Evolutionary conservation across 2,797 vertebrate genomes (phyloP).

Genomic region (Chaetodon trifasciatus): DNA sequence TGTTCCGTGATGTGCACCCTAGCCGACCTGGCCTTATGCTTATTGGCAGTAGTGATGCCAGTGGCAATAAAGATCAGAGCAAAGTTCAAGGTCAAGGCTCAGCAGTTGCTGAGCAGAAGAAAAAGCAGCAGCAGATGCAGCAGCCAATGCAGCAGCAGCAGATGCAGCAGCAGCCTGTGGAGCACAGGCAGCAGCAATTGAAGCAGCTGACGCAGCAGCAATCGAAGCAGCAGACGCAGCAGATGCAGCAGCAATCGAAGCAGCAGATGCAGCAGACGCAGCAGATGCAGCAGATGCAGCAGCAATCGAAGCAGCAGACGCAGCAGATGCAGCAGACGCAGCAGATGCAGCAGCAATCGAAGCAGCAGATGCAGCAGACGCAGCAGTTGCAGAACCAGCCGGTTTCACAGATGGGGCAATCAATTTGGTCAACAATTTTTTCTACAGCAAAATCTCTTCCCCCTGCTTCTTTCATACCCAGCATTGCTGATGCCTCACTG

Average conservation of each 20-base stretch:
- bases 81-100: conserved; percentile 20
- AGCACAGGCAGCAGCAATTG: no score
- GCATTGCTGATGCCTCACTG: background rate
- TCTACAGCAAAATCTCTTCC: background rate
- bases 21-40: conserved; percentile 61
- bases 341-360: no score
- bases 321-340: no score
- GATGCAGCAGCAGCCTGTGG: background rate
- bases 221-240: no score
- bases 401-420: fast-evolving
- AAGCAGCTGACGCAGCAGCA: no score
- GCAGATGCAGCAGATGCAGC: background rate
- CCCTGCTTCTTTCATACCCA: background rate
- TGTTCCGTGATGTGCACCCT: conserved; percentile 41
- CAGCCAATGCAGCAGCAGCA: background rate
- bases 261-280: no score
- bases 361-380: no score
- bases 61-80: background rate
- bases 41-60: conserved; percentile 20
- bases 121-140: conserved; percentile 2
- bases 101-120: background rate
- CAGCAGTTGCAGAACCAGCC: background rate
- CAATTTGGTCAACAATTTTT: background rate
- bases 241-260: no score
- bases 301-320: background rate